Base-by-base conservation (phyloP, 2,113 vertebrate genomes). In the Probosciger aterrimus region DNA sequence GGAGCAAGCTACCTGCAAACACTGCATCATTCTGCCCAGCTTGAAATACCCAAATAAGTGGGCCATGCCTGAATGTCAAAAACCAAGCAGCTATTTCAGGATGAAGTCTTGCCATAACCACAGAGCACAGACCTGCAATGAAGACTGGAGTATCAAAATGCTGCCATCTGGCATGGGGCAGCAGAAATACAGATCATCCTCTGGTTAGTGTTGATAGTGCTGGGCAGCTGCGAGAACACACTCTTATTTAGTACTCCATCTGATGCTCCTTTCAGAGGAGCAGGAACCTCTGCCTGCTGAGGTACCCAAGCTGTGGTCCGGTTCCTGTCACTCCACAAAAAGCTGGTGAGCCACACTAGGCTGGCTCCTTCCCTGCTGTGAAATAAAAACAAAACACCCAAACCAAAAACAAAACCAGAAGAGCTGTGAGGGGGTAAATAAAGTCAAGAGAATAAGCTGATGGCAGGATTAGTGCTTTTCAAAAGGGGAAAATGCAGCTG, bases 181-280 rank as follows among this genome's bases (percentile, higher is more conserved):
- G 64, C 55, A 86, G 68, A 75, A 94, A 90, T 52, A 12, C 47
- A 74, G 47, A 81, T 83, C 73, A 60, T 75, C 47, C 64, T 88
- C 64, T 90, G 79, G 90, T 86, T 94, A 67, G 27, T 31, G 22
- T 81, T 60, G 92, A 84, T 94, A 95, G 55, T 14, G 69, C 33
- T 47, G 82, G 55, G 76, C 67, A 73, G 20, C 53, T 59, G 49
- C 0, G 3, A 91, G 89, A 96, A 95, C 88, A 95, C 69, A 84
- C 33, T 17, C 52, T 88, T 71, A 88, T 95, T 95, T 96, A 91
- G 91, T 52, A 13, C 30, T 67, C 35, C 1, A 1, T 95, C 86
- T 91, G 77, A 93, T 84, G 47, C 30, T 92, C 57, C 86, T 97
- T 97, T 97, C 92, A 97, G 83, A 91, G 55, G 27, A 91, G 60